These are phyloP conservation scores for Colinus virginianus DNA, from an alignment of 2,113 vertebrate species.

Conservation along the genomic window DNA sequence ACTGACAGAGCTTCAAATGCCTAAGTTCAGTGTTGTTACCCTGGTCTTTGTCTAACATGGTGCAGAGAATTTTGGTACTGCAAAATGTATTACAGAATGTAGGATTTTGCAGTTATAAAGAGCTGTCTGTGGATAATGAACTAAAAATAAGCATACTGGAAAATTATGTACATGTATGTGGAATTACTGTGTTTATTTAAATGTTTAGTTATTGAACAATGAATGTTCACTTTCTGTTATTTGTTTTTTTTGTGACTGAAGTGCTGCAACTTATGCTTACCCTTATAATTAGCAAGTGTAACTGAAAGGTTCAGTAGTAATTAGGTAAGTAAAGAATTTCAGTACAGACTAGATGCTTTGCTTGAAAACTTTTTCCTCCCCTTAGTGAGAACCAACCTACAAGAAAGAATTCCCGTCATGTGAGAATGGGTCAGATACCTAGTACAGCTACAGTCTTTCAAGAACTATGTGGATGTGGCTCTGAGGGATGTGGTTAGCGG, in stretches of 20 bases:
- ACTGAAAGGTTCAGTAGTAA: not conserved
- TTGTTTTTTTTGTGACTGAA: not conserved
- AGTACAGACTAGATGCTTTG: not conserved
- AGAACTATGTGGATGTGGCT: no score
- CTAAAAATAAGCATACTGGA: not conserved
- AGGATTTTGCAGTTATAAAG: not conserved
- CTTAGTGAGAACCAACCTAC: not conserved
- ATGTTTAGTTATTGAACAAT: not conserved
- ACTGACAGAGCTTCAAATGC: not conserved
- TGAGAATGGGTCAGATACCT: not conserved
- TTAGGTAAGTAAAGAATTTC: not conserved
- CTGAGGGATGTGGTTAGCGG: no score
- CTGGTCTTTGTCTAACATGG: not conserved
- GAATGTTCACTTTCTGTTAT: not conserved
- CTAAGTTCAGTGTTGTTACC: not conserved
- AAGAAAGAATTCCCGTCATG: not conserved
- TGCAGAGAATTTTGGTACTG: not conserved
- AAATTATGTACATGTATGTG: rapidly evolving
- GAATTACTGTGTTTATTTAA: not conserved
- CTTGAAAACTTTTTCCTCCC: not conserved
- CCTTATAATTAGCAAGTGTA: not conserved
- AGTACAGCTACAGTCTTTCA: not conserved
- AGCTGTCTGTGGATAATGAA: not conserved
- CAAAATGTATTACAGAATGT: not conserved
- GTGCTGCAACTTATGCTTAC: not conserved